Conservation (phyloP, 2,888 invertebrate genomes). For the Thereva unica region DNA sequence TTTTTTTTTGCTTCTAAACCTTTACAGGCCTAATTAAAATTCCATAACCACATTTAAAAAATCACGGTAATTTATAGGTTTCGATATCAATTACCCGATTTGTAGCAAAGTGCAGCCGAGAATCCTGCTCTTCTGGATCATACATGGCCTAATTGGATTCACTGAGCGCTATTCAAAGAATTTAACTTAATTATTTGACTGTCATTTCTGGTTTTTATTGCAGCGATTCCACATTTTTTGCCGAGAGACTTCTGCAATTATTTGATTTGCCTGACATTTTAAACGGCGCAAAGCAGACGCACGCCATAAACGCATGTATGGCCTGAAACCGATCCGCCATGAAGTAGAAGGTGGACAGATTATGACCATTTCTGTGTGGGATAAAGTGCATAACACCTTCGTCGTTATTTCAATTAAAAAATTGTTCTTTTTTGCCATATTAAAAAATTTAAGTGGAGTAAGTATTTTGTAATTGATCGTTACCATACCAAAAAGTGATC, state of each 20-base stretch:
- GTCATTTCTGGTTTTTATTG: constrained; percentile 9
- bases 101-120: no score
- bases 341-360: constrained; percentile 12
- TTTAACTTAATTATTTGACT: constrained; percentile 11
- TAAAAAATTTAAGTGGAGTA: background rate
- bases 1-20: no score
- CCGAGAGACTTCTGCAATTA: constrained; percentile 1
- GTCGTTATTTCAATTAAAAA: background rate
- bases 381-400: background rate
- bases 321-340: constrained; percentile 11
- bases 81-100: no score
- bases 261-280: constrained; percentile 23
- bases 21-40: no score
- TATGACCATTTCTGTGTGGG: constrained; percentile 14
- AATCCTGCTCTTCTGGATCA: background rate
- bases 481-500: no score
- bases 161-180: constrained; percentile 9
- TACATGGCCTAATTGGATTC: constrained; percentile 18
- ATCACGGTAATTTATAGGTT: no score
- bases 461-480: no score
- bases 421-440: constrained; percentile 2
- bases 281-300: constrained; percentile 1
- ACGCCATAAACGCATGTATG: constrained; percentile 13
- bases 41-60: no score
- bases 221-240: constrained; percentile 6